Percentiles rank a stretch among this genome's conserved stretches.
These are phyloP conservation scores for Chaenocephalus aceratus DNA, from an alignment of 2,113 vertebrate species.

Conservation along the genomic window DNA sequence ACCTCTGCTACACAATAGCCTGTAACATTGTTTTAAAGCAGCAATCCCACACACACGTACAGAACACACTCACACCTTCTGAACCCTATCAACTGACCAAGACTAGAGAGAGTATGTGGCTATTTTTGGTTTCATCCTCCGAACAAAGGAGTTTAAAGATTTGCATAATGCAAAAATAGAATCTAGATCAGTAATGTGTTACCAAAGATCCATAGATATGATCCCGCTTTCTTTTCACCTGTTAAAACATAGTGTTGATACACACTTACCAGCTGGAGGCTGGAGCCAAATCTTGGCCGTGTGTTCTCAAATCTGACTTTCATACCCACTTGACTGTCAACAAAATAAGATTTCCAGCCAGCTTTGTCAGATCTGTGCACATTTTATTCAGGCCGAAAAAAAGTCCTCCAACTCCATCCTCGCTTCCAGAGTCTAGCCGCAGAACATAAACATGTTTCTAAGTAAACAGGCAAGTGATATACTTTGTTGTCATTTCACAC, in stretches of 20 bases:
- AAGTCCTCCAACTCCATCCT: conserved; percentile 12
- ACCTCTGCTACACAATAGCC: conserved; percentile 13
- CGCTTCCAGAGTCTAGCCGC: conserved; percentile 17
- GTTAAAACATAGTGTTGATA: conserved; percentile 69
- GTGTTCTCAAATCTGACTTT: conserved; percentile 57
- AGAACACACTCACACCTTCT: conserved; percentile 27
- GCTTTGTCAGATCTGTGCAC: conserved; percentile 7
- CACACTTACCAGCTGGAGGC: conserved; percentile 56
- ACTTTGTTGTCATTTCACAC: conserved; percentile 40
- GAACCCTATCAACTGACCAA: conserved; percentile 37
- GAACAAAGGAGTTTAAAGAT: conserved; percentile 69
- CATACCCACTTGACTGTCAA: conserved; percentile 48
- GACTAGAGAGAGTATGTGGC: conserved; percentile 74
- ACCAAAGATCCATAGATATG: conserved; percentile 68
- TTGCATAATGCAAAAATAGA: conserved; percentile 80
- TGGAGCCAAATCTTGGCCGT: conserved; percentile 44
- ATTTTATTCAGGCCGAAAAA: conserved; percentile 27
- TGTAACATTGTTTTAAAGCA: conserved; percentile 36
- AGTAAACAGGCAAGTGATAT: conserved; percentile 48
- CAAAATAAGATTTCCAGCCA: conserved; percentile 35
- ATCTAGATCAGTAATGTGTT: conserved; percentile 63
- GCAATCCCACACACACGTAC: conserved; percentile 25
- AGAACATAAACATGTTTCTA: conserved; percentile 60
- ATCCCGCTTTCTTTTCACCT: conserved; percentile 71
- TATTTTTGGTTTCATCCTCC: conserved; percentile 71